These are phyloP conservation scores for Takifugu flavidus DNA, from an alignment of 2,113 vertebrate genomes.

Conservation along the genomic window DNA sequence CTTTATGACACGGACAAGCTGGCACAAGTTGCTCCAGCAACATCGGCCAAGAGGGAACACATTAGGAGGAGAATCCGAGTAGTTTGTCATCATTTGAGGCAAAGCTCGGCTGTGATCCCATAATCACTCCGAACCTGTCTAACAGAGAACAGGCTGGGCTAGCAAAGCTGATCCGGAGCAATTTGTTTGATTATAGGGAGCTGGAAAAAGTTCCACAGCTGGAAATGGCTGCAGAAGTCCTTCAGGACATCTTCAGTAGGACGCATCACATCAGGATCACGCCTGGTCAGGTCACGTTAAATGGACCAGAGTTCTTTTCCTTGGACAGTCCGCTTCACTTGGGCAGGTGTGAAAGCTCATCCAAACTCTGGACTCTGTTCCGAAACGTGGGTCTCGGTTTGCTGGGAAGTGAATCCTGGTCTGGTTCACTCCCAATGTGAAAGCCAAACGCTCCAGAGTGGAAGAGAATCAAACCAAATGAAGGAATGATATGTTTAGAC, in stretches of 20 bases:
- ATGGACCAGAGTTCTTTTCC: no score
- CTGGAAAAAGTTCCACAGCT: constrained; percentile 61
- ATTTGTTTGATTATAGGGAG: constrained; percentile 72
- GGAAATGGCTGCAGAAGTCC: not conserved
- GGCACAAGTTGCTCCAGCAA: constrained; percentile 14
- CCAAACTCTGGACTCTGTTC: no score
- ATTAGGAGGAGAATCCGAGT: constrained; percentile 46
- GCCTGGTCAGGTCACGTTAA: no score
- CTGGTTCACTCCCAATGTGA: no score
- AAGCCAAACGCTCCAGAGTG: no score
- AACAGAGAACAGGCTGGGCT: constrained; percentile 64
- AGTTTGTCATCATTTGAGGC: constrained; percentile 62
- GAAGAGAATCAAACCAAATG: no score
- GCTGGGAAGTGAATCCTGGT: no score
- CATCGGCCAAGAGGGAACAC: constrained; percentile 16
- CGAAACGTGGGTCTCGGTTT: no score
- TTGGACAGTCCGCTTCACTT: no score
- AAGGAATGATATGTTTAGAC: no score
- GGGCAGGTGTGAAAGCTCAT: no score
- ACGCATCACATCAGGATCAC: no score
- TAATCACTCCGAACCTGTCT: constrained; percentile 54
- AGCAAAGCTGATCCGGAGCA: constrained; percentile 68
- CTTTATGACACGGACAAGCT: constrained; percentile 11
- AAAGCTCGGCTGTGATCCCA: constrained; percentile 56
- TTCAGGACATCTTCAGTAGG: not conserved